These are phyloP conservation scores for Platyscapa corneri DNA, from an alignment of 1,140 invertebrate species.

Conservation along the genomic window DNA sequence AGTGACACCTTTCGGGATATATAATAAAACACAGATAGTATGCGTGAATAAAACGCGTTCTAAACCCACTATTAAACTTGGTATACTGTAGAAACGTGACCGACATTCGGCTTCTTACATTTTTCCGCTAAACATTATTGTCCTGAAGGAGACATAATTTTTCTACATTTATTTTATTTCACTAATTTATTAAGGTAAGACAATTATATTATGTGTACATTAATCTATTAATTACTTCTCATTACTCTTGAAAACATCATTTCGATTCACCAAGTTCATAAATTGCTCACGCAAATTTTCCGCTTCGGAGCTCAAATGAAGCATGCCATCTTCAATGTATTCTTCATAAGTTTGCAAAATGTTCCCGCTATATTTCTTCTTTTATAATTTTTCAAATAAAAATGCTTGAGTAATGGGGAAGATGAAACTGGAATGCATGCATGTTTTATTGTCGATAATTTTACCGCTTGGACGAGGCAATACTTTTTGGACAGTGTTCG, in stretches of 20 bases:
- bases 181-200: slow-evolving; percentile 7
- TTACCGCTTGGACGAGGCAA: slow-evolving; percentile 8
- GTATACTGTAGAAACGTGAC: slow-evolving; percentile 38
- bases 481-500: slow-evolving; percentile 6
- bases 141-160: neutral
- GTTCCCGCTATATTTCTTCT: neutral
- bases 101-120: slow-evolving; percentile 12
- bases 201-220: neutral
- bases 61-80: neutral
- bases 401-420: neutral
- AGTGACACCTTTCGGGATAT: neutral
- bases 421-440: neutral
- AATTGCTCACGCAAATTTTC: slow-evolving; percentile 18
- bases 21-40: neutral
- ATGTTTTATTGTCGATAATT: slow-evolving; percentile 8
- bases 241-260: neutral
- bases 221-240: neutral
- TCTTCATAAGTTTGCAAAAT: neutral
- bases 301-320: neutral
- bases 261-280: neutral
- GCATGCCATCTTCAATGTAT: slow-evolving; percentile 14
- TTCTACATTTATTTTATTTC: neutral
- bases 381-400: neutral
- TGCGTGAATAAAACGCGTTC: neutral
- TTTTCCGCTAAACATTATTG: neutral